Base-by-base conservation (phyloP, 2,113 vertebrate species). In the Harpagus bidentatus region DNA sequence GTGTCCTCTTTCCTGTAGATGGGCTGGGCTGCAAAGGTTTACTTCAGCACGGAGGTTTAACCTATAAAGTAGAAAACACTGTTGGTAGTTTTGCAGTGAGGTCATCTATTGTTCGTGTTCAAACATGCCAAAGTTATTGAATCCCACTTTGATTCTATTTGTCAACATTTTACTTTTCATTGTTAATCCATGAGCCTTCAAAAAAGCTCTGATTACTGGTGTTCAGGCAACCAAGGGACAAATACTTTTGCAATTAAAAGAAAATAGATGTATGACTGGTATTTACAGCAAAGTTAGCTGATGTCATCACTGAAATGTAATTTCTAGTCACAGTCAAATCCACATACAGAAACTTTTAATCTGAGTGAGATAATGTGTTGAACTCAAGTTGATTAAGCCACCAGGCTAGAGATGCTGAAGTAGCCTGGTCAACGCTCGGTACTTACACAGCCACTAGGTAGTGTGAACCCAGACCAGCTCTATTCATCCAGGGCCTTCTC, bases 341-440 rank as follows among this genome's bases (percentile, higher is more conserved):
- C 58, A 53, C 50, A 29, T 16, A 32, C 0, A 70, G 52, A 76
- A 66, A 28, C 34, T 69, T 86, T 77, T 62, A 45, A 78, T 11
- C 19, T 43, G 29, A 45, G 11, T 34, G 47, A 25, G 45, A 18
- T 34, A 53, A 66, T 25, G 2, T 10, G 5, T 85, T 74, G 40
- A 76, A 47, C 40, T 66, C 26, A 16, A n/a, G 25, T 19, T 40
- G n/a, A 9, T 17, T 25, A 52, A 43, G 19, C 11, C 48, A 40
- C 5, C 11, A 29, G 18, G 13, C 3, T 20, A 42, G 38, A 82
- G 69, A 32, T 48, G 34, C 62, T 6, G 14, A 50, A 67, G 72
- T 4, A 67, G 7, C 32, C 17, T 23, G 20, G 29, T 65, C 67
- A 55, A 40, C 1, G 0, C 47, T 76, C 1, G 1, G 34, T 8